phyloP scores from a whole-genome alignment of 2,797 vertebrate species.

The Vultur gryphus region DNA sequence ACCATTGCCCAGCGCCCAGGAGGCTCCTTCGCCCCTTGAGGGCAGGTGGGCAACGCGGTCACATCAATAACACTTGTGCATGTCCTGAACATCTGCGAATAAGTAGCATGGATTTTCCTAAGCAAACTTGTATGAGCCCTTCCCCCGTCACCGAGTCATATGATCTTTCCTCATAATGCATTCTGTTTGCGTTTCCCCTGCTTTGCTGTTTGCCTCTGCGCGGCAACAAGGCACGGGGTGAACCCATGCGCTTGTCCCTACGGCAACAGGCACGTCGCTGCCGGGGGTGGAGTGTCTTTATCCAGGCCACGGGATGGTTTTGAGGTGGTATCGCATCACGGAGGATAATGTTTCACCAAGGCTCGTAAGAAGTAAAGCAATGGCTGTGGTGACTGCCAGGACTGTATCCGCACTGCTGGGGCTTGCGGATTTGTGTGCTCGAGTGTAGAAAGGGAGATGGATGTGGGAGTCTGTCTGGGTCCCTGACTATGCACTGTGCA shows the following conservation, averaged over 20 bases:
- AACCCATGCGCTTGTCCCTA: not conserved
- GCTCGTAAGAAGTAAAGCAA: not conserved
- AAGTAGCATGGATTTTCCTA: not conserved
- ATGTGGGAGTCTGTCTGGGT: not conserved
- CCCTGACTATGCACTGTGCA: not conserved
- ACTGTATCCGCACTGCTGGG: not conserved
- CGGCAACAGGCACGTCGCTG: accelerated
- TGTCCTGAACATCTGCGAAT: not conserved
- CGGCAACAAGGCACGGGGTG: not conserved
- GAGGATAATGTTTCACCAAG: not conserved
- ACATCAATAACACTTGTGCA: accelerated
- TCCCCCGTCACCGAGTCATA: too few species aligned
- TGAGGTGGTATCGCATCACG: too few species aligned
- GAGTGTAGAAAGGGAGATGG: not conserved
- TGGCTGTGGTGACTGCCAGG: not conserved
- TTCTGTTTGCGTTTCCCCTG: not conserved
- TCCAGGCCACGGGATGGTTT: not conserved
- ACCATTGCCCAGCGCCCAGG: accelerated
- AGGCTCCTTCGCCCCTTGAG: not conserved
- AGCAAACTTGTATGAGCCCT: not conserved
- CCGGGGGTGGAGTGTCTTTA: not conserved
- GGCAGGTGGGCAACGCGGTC: accelerated
- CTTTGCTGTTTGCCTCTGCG: accelerated
- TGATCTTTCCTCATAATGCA: not conserved
- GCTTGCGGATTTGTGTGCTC: not conserved